Evolutionary conservation across 2,888 invertebrate genomes (phyloP), one percentile per base, ranked within the genome.

Genomic region (Acronicta alni): DNA sequence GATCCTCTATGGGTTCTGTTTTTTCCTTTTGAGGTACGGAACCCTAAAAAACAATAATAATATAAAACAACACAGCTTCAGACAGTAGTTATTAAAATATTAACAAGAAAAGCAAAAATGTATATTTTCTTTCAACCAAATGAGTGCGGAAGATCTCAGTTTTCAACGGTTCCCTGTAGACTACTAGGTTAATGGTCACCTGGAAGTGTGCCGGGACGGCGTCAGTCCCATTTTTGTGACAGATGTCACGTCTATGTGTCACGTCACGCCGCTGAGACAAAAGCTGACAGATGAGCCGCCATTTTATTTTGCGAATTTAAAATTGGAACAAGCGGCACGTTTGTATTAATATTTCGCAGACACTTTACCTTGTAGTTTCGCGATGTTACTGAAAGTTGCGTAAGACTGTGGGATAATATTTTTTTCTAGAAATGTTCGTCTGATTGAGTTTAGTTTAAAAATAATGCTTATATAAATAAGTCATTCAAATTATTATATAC

Each of bases 131-230:
- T 17, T 10, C 30, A 23, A 30, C 12, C 35, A 32, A 47, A 47
- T 65, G 16, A 46, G 3, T 18, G 12, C 15, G 42, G 48, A 71
- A 65, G 17, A 43, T 23, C 26, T 39, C 26, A 35, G 3, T 16
- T 43, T 43, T 44, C 20, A 16, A 55, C 52, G 26, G 9, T 57
- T 9, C 39, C 32, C n/a, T n/a, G 8, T 39, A 30, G 18, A 64
- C 16, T 41, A 59, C 32, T 75, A 56, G 72, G 75, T 64, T 75
- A 75, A 75, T 77, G 41, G 10, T 48, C 61, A 63, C 48, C 53
- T 69, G 56, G 56, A 78, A 63, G 60, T 58, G 38, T 64, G 55
- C 47, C 53, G 62, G 45, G 32, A 37, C 12, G 8, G 10, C 7
- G 37, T 51, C 18, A 26, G 57, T 17, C 39, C 51, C 42, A 57